Base-by-base conservation (phyloP, 2,797 vertebrate species). In the Poecilia velifera region DNA sequence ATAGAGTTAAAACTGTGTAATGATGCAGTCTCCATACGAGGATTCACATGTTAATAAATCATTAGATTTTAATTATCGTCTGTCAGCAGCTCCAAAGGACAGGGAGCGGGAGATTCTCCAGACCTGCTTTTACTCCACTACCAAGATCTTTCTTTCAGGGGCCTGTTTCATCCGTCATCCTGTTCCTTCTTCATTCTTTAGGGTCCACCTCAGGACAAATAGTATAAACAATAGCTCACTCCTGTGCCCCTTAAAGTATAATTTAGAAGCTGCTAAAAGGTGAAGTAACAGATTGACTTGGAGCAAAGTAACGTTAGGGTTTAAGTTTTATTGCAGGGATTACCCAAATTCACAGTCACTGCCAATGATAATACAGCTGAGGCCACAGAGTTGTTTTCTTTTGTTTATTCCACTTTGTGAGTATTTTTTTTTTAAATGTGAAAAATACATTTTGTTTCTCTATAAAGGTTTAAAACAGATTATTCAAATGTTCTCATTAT, bases 51-150 rank as follows among this genome's bases (percentile, higher is more conserved):
- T 93, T 93, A 94, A 95, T 96, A 96, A 96, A 96, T 96, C 95
- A 95, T 93, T 95, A 90, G 87, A 82, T 94, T 93, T 95, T 96
- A 95, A 96, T 96, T 96, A 95, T 92, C 93, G 94, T 95, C 94
- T 93, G 95, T 95, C 95, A 94, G 91, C 87, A 16, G 86, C 87
- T 87, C 86, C 88, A 88, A 89, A 94, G 84, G 82, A 89, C 90
- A 85, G 82, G 74, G 82, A 90, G 91, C 83, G 90, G 95, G 95
- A 95, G 91, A 94, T 88, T 94, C 90, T 94, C 94, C 95, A 96
- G 95, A 92, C 92, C 91, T 90, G 79, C 87, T 90, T 79, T 86
- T 64, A 79, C 73, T 89, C 89, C 78, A 82, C 71, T 84, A 75
- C 85, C 78, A 57, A 85, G 75, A 78, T 86, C 74, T 57, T 70